Evolutionary conservation across 2,797 vertebrate genomes (phyloP).

Genomic region (Ptychadena robeensis): DNA sequence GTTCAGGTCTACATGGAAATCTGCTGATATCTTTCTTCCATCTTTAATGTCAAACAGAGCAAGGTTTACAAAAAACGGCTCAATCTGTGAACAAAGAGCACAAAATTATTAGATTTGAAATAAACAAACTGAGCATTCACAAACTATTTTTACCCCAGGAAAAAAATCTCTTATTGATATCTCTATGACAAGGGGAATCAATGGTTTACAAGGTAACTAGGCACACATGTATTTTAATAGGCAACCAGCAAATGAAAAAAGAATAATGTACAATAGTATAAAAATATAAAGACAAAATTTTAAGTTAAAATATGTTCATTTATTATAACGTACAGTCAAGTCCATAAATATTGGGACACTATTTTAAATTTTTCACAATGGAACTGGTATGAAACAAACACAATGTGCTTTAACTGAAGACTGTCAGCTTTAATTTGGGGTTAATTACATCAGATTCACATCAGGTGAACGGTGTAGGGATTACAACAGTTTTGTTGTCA

Average conservation of each 20-base stretch:
- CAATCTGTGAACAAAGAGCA: conserved; percentile 79
- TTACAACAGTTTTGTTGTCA: too few species aligned
- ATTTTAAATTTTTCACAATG: too few species aligned
- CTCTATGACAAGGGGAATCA: not conserved
- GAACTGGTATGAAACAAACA: too few species aligned
- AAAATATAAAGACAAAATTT: not conserved
- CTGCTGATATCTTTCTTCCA: conserved; percentile 91
- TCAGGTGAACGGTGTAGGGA: too few species aligned
- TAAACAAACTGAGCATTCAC: not conserved
- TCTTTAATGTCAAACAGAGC: conserved; percentile 89
- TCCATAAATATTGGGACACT: too few species aligned
- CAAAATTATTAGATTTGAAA: not conserved
- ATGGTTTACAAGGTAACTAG: not conserved
- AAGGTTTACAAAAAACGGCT: conserved; percentile 92
- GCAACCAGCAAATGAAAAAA: not conserved
- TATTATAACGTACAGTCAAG: too few species aligned
- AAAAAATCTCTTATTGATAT: not conserved
- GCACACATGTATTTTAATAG: too few species aligned
- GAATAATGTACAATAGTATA: not conserved
- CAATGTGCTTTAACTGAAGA: too few species aligned
- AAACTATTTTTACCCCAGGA: not conserved
- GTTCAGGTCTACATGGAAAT: conserved; percentile 95
- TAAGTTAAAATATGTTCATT: too few species aligned
- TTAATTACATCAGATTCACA: too few species aligned
- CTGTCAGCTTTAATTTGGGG: too few species aligned